phyloP scores from a whole-genome alignment of 2,797 vertebrate species.

The Heteromormyrus szaboi region DNA sequence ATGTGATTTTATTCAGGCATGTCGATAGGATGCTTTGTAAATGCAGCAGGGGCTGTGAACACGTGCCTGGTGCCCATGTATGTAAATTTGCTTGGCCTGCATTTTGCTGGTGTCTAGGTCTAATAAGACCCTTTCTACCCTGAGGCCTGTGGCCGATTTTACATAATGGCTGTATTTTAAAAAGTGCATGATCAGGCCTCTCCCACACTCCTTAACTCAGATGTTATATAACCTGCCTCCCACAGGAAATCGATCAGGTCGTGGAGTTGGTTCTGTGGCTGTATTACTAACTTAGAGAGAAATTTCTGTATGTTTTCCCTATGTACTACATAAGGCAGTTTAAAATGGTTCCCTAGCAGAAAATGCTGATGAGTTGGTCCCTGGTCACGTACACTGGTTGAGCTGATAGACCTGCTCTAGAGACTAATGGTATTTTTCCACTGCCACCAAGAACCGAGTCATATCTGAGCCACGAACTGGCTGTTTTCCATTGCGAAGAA shows the following conservation, averaged over 20 bases:
- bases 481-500: background rate
- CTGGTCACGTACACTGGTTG: background rate
- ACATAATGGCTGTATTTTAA: constrained; percentile 9
- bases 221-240: background rate
- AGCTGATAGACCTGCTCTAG: background rate
- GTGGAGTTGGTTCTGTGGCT: background rate
- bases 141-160: background rate
- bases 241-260: background rate
- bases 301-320: background rate
- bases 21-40: background rate
- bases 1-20: background rate
- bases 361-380: background rate
- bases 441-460: background rate
- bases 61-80: background rate
- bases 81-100: background rate
- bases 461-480: background rate
- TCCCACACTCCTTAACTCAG: background rate
- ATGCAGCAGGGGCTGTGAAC: background rate
- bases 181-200: constrained; percentile 3
- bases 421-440: background rate
- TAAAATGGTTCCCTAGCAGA: background rate
- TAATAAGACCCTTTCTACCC: background rate
- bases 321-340: background rate
- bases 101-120: background rate
- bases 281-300: background rate